phyloP scores from a whole-genome alignment of 1,140 invertebrate genomes.

The Drosophila mauritiana region DNA sequence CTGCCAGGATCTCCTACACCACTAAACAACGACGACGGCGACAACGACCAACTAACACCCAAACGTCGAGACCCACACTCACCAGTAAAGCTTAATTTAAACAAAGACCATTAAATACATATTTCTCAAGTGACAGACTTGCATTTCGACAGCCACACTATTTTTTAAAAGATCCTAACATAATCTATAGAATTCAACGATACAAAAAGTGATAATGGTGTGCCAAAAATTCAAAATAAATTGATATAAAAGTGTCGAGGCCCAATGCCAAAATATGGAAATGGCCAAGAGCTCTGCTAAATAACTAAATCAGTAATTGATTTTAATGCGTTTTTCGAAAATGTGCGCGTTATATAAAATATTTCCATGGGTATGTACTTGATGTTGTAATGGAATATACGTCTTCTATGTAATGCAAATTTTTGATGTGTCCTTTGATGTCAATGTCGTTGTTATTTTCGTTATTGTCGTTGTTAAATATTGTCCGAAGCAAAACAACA shows the following conservation, averaged over 20 bases:
- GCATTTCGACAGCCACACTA: slow-evolving; percentile 30
- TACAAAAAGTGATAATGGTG: slow-evolving; percentile 68
- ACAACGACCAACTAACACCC: slow-evolving; percentile 20
- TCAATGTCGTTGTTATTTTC: slow-evolving; percentile 51
- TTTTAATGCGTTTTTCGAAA: slow-evolving; percentile 30
- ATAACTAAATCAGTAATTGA: slow-evolving; percentile 42
- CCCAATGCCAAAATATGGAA: slow-evolving; percentile 12
- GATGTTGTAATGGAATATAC: slow-evolving; percentile 83
- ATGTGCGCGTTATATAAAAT: slow-evolving; percentile 49
- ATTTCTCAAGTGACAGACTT: not conserved
- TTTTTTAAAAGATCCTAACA: slow-evolving; percentile 42
- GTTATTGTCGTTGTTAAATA: slow-evolving; percentile 45
- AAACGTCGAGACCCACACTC: slow-evolving; percentile 13
- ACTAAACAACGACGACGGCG: slow-evolving; percentile 2
- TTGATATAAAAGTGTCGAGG: slow-evolving; percentile 39
- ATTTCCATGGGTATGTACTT: slow-evolving; percentile 78
- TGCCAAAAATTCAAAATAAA: slow-evolving; percentile 48
- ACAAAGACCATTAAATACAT: slow-evolving; percentile 9
- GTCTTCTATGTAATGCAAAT: slow-evolving; percentile 68
- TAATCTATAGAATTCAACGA: slow-evolving; percentile 16
- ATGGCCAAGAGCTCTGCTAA: slow-evolving; percentile 35
- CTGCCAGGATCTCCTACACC: slow-evolving; percentile 22
- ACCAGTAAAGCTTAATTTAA: slow-evolving; percentile 16
- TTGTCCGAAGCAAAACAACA: slow-evolving; percentile 24
- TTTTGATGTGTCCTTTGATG: slow-evolving; percentile 69